Conservation (phyloP, 2,797 vertebrate species). For the Muraenolepis orangiensis region DNA sequence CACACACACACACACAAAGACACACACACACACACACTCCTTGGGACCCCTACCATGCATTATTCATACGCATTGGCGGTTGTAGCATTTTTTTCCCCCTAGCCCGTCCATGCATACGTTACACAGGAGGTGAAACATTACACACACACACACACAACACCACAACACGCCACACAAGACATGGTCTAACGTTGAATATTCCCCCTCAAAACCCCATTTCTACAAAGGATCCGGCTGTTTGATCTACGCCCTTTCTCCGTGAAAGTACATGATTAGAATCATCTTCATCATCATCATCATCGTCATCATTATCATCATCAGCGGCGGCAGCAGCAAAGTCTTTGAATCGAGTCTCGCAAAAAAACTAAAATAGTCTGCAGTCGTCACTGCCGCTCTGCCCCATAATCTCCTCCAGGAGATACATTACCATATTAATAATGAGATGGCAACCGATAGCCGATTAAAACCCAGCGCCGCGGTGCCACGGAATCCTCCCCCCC, state of each 20-base stretch:
- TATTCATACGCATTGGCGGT: not conserved
- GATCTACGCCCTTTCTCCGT: too few species aligned
- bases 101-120: not conserved
- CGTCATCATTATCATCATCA: not conserved
- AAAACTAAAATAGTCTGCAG: conserved; percentile 67
- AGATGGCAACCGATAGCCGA: conserved; percentile 70
- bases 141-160: not conserved
- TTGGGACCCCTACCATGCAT: not conserved
- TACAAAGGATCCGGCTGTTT: too few species aligned
- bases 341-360: conserved; percentile 46
- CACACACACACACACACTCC: not conserved
- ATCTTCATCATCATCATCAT: conserved; percentile 31
- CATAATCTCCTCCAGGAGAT: conserved; percentile 72
- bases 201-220: not conserved
- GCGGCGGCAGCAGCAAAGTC: conserved; percentile 13
- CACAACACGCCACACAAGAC: too few species aligned
- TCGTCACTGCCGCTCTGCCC: conserved; percentile 59
- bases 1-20: not conserved
- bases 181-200: not conserved
- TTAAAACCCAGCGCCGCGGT: conserved; percentile 71
- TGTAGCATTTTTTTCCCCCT: not conserved
- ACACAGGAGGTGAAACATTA: not conserved
- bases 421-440: conserved; percentile 80
- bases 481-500: conserved; percentile 18
- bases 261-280: conserved; percentile 9